These are phyloP conservation scores for Pangasius macronema DNA, from an alignment of 2,797 vertebrate species.

Conservation along the genomic window DNA sequence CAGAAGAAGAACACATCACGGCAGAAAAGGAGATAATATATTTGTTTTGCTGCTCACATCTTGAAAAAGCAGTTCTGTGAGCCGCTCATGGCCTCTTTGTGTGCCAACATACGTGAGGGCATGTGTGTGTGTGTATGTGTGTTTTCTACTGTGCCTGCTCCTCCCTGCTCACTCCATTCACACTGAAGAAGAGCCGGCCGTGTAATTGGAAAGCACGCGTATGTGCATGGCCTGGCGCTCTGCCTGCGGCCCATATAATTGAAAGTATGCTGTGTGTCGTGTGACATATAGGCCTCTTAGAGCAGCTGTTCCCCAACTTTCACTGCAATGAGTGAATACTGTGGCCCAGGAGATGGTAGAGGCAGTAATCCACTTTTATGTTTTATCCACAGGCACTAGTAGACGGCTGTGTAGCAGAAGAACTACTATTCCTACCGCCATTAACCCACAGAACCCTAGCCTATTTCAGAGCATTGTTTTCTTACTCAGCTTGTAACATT, in stretches of 20 bases:
- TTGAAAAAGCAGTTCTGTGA: conserved; percentile 26
- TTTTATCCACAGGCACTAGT: conserved; percentile 4
- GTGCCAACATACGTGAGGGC: not conserved
- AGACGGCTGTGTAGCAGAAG: not conserved
- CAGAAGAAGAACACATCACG: not conserved
- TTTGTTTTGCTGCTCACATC: conserved; percentile 19
- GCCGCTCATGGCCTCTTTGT: not conserved
- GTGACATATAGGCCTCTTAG: conserved; percentile 39
- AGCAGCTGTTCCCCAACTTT: conserved; percentile 41
- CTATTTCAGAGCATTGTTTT: not conserved
- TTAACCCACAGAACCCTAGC: not conserved
- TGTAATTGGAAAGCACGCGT: conserved; percentile 55
- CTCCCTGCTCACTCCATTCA: conserved; percentile 35
- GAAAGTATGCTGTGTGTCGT: conserved; percentile 46
- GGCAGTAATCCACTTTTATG: not conserved
- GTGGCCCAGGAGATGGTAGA: not conserved
- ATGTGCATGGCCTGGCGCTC: conserved; percentile 42
- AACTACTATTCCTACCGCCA: not conserved
- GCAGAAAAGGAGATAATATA: not conserved
- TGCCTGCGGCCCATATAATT: conserved; percentile 55
- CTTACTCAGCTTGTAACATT: not conserved
- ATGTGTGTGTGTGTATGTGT: conserved; percentile 12
- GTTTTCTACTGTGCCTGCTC: conserved; percentile 29
- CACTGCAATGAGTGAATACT: conserved; percentile 35
- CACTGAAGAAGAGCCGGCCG: conserved; percentile 40